Percentiles rank a stretch among this genome's conserved stretches.
Evolutionary conservation across 2,888 invertebrate genomes (phyloP).

Genomic region (Ichneumon xanthorius): DNA sequence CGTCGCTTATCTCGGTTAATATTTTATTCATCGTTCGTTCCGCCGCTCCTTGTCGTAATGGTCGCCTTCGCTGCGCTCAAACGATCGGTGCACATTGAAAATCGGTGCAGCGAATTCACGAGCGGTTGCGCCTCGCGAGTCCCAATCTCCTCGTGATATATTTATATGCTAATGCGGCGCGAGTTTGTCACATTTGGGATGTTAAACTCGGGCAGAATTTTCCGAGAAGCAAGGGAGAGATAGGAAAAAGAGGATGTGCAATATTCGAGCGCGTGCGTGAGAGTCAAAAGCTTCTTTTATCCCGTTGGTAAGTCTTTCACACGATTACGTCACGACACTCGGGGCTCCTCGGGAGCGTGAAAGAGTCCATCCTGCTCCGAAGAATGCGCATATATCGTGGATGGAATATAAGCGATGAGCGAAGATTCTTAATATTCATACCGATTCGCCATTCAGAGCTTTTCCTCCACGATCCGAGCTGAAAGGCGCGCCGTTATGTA

Average conservation of each 20-base stretch:
- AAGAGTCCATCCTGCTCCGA: neutral
- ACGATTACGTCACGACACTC: neutral
- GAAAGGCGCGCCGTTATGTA: neutral
- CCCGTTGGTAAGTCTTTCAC: conserved; percentile 2
- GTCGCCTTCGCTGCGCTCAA: neutral
- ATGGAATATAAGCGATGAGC: conserved; percentile 18
- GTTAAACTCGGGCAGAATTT: neutral
- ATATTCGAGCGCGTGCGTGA: neutral
- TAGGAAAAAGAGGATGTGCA: neutral
- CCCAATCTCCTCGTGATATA: neutral
- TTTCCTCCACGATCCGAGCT: conserved; percentile 20
- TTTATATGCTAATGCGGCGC: conserved; percentile 3
- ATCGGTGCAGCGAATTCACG: neutral
- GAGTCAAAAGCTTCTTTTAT: conserved; percentile 29
- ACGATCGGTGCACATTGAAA: neutral
- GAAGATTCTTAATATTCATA: conserved; percentile 43
- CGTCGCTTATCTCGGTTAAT: neutral
- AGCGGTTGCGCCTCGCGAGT: neutral
- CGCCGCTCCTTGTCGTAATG: neutral
- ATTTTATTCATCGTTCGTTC: conserved; percentile 21
- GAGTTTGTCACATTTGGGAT: conserved; percentile 7
- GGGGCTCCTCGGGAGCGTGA: too few relatives aligned
- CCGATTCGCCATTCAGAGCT: conserved; percentile 19
- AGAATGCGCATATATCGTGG: neutral
- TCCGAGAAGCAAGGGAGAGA: neutral